Percentiles rank a stretch among this genome's conserved stretches.
These are phyloP conservation scores for Eretmochelys imbricata DNA, from an alignment of 2,113 vertebrate species.

Conservation along the genomic window DNA sequence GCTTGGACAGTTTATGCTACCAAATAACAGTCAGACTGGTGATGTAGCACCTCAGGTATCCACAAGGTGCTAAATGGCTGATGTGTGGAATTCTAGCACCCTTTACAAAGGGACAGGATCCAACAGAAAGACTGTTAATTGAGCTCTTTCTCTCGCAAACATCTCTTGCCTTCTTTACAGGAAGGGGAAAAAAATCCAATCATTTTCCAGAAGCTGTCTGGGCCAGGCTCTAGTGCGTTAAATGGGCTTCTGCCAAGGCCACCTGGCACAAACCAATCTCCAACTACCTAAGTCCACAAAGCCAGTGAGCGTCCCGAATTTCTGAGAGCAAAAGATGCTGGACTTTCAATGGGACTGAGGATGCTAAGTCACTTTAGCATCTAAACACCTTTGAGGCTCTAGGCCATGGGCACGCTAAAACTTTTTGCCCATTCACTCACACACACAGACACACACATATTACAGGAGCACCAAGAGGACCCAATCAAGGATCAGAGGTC, in stretches of 20 bases:
- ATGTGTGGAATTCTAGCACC: not conserved
- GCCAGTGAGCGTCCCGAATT: not conserved
- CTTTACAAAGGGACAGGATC: not conserved
- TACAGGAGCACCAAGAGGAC: not conserved
- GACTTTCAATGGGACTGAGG: not conserved
- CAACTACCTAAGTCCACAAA: not conserved
- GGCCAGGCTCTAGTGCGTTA: not conserved
- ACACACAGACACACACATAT: too few relatives aligned
- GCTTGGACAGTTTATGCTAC: not conserved
- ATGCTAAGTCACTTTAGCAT: not conserved
- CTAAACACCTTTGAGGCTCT: not conserved
- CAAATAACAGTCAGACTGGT: not conserved
- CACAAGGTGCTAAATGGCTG: slow-evolving; percentile 46
- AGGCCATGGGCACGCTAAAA: not conserved
- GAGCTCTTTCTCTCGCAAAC: not conserved
- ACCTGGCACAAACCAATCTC: not conserved
- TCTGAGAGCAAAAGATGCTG: not conserved
- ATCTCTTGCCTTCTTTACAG: not conserved
- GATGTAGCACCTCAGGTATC: not conserved
- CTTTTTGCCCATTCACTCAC: not conserved
- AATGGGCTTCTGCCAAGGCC: not conserved
- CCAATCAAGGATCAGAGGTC: not conserved
- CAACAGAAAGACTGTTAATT: not conserved
- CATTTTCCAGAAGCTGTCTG: not conserved
- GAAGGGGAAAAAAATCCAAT: not conserved